phyloP scores from a whole-genome alignment of 1,140 invertebrate species.

The Parasteatoda tepidariorum region DNA sequence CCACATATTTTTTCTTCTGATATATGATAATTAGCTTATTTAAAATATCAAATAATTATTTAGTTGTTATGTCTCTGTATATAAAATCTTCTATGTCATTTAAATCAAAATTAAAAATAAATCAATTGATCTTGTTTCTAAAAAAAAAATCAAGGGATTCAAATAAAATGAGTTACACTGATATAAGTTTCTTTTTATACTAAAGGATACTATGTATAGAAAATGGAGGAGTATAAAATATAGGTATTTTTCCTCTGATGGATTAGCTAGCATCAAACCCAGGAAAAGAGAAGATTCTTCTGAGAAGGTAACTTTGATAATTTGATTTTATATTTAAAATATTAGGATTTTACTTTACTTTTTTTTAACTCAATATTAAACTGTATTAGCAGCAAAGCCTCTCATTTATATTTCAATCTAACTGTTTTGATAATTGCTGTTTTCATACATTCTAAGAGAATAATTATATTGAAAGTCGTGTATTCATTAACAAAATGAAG shows the following conservation, averaged over 20 bases:
- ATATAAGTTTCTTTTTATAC: conserved; percentile 4
- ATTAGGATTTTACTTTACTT: neutral
- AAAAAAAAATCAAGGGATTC: conserved; percentile 61
- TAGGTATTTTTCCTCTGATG: conserved; percentile 21
- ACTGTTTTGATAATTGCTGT: no score
- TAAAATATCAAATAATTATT: neutral
- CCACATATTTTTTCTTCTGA: no score
- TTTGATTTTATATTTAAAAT: neutral
- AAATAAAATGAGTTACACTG: neutral
- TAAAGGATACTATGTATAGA: conserved; percentile 72
- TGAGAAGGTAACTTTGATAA: conserved; percentile 35
- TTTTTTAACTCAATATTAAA: no score
- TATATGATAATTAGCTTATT: no score
- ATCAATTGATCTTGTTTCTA: neutral
- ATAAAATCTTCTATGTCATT: neutral
- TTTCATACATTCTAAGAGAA: no score
- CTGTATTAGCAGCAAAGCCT: no score
- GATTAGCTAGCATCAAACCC: conserved; percentile 5
- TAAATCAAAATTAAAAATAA: neutral
- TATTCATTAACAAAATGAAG: no score
- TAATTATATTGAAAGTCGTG: no score
- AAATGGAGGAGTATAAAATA: conserved; percentile 75
- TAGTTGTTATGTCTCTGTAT: neutral
- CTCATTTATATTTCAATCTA: no score
- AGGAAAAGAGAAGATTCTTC: conserved; percentile 19